Evolutionary conservation across 2,888 invertebrate species (phyloP), one percentile per base, ranked within the genome.

Genomic region (Chymomyza procnemis): DNA sequence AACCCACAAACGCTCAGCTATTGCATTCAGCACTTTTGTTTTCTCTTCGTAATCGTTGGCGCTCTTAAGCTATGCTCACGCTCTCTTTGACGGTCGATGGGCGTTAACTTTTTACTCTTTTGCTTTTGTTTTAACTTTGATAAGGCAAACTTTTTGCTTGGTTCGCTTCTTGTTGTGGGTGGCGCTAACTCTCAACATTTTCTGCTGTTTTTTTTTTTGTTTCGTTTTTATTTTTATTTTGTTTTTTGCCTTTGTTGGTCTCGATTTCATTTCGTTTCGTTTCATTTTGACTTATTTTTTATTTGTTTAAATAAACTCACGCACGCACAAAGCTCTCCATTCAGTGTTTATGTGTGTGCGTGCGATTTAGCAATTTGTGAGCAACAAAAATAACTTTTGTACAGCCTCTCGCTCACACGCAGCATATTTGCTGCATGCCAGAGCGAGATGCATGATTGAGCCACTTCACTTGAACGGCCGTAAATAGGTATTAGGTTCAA

Each of bases 131-230:
- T 41, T 41, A 12, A 4, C 34, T 41, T 41, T 80, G 80, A 81
- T 67, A 34, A 62, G 9, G 19, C 4, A 21, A 21, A 22, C 6
- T 16, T 21, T 16, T 54, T 21, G 54, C 2, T 14, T 54, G 19
- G 9, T 21, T 54, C 21, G 3, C 4, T 22, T 21, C 59, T 59
- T 58, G 47, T 79, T 78, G 78, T 76, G 80, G 78, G 78, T 74
- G 78, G 78, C 67, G 78, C 78, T 73, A 59, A 26, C 58, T 19
- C 19, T 46, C 18, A n/a, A 19, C 3, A 50, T 50, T 50, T 14
- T 50, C 50, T 19, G n/a, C n/a, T n/a, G n/a, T n/a, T n/a, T n/a
- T n/a, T n/a, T n/a, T n/a, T n/a, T n/a, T n/a, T n/a, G n/a, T 18
- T 21, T 6, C 26, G 4, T 26, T 52, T 56, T 60, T 48, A 9